phyloP scores from a whole-genome alignment of 2,113 vertebrate species.

The Mus pahari region DNA sequence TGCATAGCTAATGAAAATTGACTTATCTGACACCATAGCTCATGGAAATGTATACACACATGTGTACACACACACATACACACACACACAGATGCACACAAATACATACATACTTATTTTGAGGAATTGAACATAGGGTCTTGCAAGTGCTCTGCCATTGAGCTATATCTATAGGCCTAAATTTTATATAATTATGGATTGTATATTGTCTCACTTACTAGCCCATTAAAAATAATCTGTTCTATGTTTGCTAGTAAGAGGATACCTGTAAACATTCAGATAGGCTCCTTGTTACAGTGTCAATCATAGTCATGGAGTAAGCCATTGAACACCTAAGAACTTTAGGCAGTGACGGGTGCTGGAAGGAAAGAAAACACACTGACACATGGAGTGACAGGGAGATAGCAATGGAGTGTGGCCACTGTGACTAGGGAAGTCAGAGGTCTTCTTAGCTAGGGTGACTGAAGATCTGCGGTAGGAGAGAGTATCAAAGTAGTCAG shows the following conservation, averaged over 20 bases:
- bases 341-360: neutral
- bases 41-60: neutral
- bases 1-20: neutral
- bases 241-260: neutral
- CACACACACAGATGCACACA: rapidly evolving
- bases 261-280: neutral
- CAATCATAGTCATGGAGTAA: neutral
- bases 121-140: neutral
- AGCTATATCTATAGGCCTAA: neutral
- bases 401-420: no score
- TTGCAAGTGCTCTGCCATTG: neutral
- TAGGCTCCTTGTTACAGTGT: neutral
- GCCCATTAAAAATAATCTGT: neutral
- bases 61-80: neutral
- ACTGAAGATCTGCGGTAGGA: neutral
- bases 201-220: neutral
- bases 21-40: neutral
- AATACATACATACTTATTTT: neutral
- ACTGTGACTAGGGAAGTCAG: neutral
- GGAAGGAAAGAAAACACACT: neutral
- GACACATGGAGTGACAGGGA: neutral
- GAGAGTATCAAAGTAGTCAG: neutral
- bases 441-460: neutral
- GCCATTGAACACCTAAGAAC: neutral
- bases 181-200: neutral